These are phyloP conservation scores for Furcifer pardalis DNA, from an alignment of 2,797 vertebrate species.

Conservation along the genomic window DNA sequence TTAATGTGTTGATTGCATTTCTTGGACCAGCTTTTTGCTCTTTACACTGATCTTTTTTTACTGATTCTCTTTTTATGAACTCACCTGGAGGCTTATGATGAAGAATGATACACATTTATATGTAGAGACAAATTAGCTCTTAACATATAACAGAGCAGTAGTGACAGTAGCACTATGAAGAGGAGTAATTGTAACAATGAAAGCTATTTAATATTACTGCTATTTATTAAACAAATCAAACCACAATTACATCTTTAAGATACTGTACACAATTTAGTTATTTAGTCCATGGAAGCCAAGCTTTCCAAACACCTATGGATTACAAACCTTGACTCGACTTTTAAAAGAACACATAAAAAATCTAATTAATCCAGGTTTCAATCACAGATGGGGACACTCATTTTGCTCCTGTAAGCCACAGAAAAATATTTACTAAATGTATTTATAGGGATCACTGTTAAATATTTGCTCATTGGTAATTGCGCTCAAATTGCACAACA, in stretches of 20 bases:
- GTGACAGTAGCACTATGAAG: background rate
- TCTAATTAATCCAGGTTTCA: background rate
- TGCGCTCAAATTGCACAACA: constrained; percentile 8
- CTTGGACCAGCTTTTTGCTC: background rate
- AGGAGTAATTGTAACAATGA: background rate
- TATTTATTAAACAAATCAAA: background rate
- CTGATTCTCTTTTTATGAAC: background rate
- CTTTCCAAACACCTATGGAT: background rate
- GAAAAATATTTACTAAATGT: constrained; percentile 3
- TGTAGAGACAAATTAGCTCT: background rate
- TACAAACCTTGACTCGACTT: background rate
- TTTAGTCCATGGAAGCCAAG: background rate
- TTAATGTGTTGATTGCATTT: background rate
- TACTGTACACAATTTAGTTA: background rate
- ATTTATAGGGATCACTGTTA: background rate
- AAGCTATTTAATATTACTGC: background rate
- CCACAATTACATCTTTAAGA: background rate
- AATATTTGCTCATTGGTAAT: constrained; percentile 26
- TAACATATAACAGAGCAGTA: background rate
- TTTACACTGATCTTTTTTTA: background rate
- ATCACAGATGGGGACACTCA: background rate
- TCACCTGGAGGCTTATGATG: background rate
- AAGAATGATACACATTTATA: background rate
- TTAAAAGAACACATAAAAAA: background rate
- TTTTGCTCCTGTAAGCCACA: background rate